Conservation (phyloP, 2,797 vertebrate genomes). For the Danio kyathit region DNA sequence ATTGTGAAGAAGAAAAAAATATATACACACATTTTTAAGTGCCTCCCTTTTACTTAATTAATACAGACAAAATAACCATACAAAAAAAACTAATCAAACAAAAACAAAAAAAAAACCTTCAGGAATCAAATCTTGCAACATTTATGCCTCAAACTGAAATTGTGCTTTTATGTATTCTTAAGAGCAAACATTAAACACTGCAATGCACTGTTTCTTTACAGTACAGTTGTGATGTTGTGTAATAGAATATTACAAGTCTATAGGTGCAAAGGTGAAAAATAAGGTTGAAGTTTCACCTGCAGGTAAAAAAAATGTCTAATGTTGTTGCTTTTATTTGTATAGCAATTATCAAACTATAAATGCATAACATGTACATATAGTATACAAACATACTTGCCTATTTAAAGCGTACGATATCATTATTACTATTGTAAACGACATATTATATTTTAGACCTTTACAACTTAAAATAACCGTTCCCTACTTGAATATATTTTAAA, state of each 20-base stretch:
- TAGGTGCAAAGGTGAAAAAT: background rate
- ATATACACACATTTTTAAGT: too few species aligned
- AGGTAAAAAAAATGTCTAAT: background rate
- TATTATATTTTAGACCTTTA: too few species aligned
- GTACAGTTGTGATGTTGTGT: background rate
- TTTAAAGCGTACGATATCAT: too few species aligned
- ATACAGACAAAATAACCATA: background rate
- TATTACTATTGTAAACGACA: too few species aligned
- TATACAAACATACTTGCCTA: too few species aligned
- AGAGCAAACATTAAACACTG: too few species aligned
- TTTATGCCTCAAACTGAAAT: background rate
- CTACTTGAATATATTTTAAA: too few species aligned
- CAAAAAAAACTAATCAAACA: background rate
- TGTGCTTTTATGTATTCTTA: background rate
- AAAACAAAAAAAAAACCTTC: too few species aligned
- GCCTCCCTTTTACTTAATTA: background rate
- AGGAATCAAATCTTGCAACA: background rate
- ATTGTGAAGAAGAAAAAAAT: background rate
- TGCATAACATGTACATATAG: too few species aligned
- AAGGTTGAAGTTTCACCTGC: background rate
- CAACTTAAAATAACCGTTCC: too few species aligned
- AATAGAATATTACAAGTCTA: background rate
- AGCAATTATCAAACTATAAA: too few species aligned
- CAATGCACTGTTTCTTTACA: background rate
- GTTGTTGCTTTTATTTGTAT: background rate